Percentiles rank a stretch among this genome's conserved stretches.
These are phyloP conservation scores for Rhinopithecus roxellana DNA, from an alignment of 2,113 vertebrate species.

Conservation along the genomic window DNA sequence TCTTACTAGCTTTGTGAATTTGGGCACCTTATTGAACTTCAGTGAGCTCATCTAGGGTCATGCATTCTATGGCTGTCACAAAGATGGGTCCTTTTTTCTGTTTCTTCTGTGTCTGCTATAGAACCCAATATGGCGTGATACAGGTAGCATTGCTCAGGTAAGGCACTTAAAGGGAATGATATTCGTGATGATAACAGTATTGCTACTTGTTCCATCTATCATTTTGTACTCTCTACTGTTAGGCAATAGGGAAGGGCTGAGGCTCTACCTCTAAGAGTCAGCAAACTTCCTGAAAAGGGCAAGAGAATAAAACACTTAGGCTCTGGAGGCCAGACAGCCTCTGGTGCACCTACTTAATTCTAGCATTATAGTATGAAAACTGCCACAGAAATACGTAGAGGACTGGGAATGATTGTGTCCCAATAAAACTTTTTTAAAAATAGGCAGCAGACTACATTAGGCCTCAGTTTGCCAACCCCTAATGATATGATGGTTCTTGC, in stretches of 20 bases:
- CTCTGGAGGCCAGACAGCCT: not conserved
- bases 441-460: not conserved
- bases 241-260: not conserved
- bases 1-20: not conserved
- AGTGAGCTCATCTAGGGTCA: not conserved
- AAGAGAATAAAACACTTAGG: not conserved
- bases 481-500: accelerated
- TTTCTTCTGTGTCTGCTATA: not conserved
- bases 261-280: not conserved
- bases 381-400: not conserved
- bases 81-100: not conserved
- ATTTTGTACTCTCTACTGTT: not conserved
- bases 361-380: not conserved
- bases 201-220: not conserved
- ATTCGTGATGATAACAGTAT: not conserved
- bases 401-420: not conserved
- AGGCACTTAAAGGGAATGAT: not conserved
- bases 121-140: not conserved
- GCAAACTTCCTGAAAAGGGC: not conserved
- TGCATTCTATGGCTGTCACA: not conserved
- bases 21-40: not conserved
- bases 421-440: not conserved
- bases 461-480: not conserved
- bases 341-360: not conserved
- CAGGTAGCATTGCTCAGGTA: not conserved